Percentiles rank a stretch among this genome's conserved stretches.
These are phyloP conservation scores for Phymatocera aterrima DNA, from an alignment of 2,888 invertebrate species.

Conservation along the genomic window DNA sequence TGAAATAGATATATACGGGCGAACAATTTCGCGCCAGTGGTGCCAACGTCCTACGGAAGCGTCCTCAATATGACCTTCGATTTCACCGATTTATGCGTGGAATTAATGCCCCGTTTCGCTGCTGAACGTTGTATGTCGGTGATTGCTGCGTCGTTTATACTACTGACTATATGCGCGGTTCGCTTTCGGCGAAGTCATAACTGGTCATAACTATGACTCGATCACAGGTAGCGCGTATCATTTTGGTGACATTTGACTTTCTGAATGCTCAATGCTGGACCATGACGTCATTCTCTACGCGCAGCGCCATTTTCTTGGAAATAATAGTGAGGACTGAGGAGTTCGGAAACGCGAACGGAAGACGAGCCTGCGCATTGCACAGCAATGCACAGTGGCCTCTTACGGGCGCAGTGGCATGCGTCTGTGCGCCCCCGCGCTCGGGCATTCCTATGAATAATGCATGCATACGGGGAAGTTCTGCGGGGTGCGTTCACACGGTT, in stretches of 20 bases:
- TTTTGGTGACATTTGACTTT: constrained; percentile 35
- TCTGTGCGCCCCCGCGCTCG: too few species aligned
- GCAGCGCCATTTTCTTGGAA: constrained; percentile 61
- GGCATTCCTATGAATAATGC: too few species aligned
- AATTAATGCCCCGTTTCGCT: neutral
- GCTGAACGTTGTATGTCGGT: neutral
- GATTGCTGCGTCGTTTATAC: neutral
- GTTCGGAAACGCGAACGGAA: neutral
- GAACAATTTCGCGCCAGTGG: constrained; percentile 65
- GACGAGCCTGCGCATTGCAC: constrained; percentile 16
- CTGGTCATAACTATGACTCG: neutral
- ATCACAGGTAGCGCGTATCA: neutral
- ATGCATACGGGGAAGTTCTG: too few species aligned
- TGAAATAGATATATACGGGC: constrained; percentile 62
- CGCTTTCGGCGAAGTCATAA: neutral
- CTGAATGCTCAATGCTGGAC: constrained; percentile 38
- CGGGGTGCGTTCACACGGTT: too few species aligned
- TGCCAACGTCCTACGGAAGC: constrained; percentile 57
- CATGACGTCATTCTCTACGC: constrained; percentile 60
- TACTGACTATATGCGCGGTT: neutral
- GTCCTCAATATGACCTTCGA: constrained; percentile 40
- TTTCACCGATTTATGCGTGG: neutral
- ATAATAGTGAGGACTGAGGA: constrained; percentile 34
- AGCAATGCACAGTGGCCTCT: too few species aligned
- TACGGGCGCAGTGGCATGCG: too few species aligned